phyloP scores from a whole-genome alignment of 2,797 vertebrate species.

The Hozukius guyotensis region DNA sequence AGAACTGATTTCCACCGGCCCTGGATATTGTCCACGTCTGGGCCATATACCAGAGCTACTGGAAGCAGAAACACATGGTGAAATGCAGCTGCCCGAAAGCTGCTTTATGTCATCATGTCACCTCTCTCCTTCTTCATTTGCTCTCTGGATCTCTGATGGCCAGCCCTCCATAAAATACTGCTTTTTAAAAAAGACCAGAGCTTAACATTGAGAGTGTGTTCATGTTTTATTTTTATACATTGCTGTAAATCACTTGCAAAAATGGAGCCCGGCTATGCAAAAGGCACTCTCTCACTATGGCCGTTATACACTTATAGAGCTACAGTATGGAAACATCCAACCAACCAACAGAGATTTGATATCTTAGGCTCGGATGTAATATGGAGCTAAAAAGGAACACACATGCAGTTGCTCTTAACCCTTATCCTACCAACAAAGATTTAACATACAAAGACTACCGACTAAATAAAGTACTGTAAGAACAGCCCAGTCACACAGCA shows the following conservation, averaged over 20 bases:
- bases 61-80: slow-evolving; percentile 55
- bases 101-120: slow-evolving; percentile 45
- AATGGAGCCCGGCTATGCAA: background rate
- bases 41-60: slow-evolving; percentile 31
- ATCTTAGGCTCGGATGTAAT: background rate
- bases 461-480: too few species aligned
- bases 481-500: too few species aligned
- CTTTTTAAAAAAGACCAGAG: background rate
- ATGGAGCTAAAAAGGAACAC: background rate
- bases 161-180: background rate
- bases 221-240: background rate
- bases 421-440: too few species aligned
- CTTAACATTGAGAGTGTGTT: background rate
- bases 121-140: slow-evolving; percentile 14
- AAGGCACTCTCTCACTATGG: background rate
- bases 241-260: background rate
- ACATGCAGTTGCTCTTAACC: background rate
- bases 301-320: background rate
- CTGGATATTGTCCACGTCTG: slow-evolving; percentile 18
- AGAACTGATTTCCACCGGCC: slow-evolving; percentile 11
- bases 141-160: background rate
- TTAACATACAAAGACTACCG: too few species aligned
- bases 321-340: background rate
- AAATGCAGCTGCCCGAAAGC: slow-evolving; percentile 26
- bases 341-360: background rate